Evolutionary conservation across 1,140 invertebrate species (phyloP).

Genomic region (Drosophila pachea): DNA sequence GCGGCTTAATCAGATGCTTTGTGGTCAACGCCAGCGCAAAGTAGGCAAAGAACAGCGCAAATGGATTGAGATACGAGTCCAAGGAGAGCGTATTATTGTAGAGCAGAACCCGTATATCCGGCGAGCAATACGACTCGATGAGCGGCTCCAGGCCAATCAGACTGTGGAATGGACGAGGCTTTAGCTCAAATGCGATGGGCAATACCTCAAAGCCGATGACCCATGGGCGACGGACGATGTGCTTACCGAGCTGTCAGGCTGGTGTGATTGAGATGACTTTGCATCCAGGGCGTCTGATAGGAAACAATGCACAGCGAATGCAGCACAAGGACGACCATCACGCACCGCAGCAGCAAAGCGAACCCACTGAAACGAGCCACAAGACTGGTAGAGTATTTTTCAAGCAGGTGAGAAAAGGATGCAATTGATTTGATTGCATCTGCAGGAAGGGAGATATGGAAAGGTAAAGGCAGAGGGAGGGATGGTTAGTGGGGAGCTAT

Average conservation of each 20-base stretch:
- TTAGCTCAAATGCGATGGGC: not conserved
- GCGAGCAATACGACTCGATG: slow-evolving; percentile 80
- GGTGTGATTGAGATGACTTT: slow-evolving; percentile 83
- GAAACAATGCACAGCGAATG: slow-evolving; percentile 89
- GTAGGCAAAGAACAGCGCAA: slow-evolving; percentile 87
- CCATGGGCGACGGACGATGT: not conserved
- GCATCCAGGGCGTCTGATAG: slow-evolving; percentile 92
- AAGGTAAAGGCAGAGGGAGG: not conserved
- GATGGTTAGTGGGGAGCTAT: not conserved
- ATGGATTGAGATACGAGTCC: slow-evolving; percentile 86
- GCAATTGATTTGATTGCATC: slow-evolving; percentile 38
- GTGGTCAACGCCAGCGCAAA: slow-evolving; percentile 86
- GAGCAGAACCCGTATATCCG: slow-evolving; percentile 83
- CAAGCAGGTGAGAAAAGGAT: slow-evolving; percentile 20
- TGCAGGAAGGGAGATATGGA: not conserved
- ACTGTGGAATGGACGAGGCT: slow-evolving; percentile 79
- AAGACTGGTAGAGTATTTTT: slow-evolving; percentile 21
- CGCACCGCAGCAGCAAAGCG: slow-evolving; percentile 84
- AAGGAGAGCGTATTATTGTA: slow-evolving; percentile 83
- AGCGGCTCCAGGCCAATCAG: slow-evolving; percentile 85
- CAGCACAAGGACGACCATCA: slow-evolving; percentile 86
- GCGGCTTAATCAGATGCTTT: slow-evolving; percentile 83
- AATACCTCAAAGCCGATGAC: not conserved
- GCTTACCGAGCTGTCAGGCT: slow-evolving; percentile 84
- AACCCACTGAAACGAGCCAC: slow-evolving; percentile 81